Evolutionary conservation across 2,797 vertebrate genomes (phyloP), one percentile per base, ranked within the genome.

Genomic region (Sebastes cheni): DNA sequence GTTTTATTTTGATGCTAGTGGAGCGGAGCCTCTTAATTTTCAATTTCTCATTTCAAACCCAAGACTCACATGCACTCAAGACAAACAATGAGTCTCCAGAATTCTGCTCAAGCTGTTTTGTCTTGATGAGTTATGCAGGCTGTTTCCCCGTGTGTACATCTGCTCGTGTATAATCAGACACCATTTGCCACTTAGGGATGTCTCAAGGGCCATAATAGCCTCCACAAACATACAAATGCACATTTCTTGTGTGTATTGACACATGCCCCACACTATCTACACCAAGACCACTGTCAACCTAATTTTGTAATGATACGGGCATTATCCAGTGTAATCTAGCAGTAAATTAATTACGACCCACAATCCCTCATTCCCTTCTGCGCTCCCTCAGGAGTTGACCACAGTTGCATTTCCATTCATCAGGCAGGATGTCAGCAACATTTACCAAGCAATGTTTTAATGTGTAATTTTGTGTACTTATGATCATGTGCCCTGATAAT

Each of bases 291-390:
- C 88, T 68, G 89, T 88, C 89, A 88, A 55, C 83, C 80, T 91
- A 88, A 95, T 95, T 89, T 86, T 82, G 75, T 90, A 93, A 95
- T 93, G 94, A 94, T 93, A 93, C 71, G 88, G 92, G 80, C 87
- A 94, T 95, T 96, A 96, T 94, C 91, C 85, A 85, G 93, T 82
- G 84, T 92, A 94, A 94, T 95, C 89, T 93, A 90, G 86, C 93
- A 93, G 90, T 89, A 94, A 95, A 95, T 96, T 94, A 94, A 96
- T 96, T 95, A 94, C 79, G 69, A 86, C 73, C 84, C 91, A 89
- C 93, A 93, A 84, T 90, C 90, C 79, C 82, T 81, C 71, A 68
- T 84, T 86, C 73, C 79, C 58, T 77, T 86, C 67, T 72, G 66
- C 72, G 34, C 39, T 88, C 90, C 89, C 91, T 72, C 27, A 86